phyloP scores from a whole-genome alignment of 1,140 invertebrate species.

The Platyura marginata region DNA sequence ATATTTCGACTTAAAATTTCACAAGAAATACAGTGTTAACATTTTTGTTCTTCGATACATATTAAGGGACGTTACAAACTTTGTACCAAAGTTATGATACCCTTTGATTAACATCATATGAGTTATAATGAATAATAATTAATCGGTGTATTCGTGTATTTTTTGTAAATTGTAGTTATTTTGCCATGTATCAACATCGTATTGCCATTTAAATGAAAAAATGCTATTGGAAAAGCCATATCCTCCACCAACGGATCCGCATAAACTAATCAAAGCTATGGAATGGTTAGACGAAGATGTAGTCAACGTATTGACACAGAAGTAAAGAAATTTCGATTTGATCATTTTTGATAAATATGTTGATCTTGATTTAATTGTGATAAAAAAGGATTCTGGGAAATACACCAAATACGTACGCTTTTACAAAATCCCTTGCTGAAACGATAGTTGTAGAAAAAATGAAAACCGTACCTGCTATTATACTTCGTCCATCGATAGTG shows the following conservation, averaged over 20 bases:
- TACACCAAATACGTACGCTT: conserved; percentile 81
- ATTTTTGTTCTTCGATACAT: too few relatives aligned
- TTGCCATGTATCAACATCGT: conserved; percentile 39
- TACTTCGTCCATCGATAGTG: conserved; percentile 79
- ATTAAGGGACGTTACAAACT: too few relatives aligned
- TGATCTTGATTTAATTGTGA: neutral
- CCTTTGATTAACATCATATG: too few relatives aligned
- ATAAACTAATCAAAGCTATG: conserved; percentile 71
- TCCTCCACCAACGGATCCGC: conserved; percentile 69
- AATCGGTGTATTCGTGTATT: too few relatives aligned
- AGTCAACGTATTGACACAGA: conserved; percentile 48
- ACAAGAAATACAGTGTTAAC: too few relatives aligned
- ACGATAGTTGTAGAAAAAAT: conserved; percentile 58
- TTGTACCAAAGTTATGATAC: too few relatives aligned
- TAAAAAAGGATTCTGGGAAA: conserved; percentile 47
- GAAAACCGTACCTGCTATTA: conserved; percentile 55
- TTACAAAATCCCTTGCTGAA: conserved; percentile 78
- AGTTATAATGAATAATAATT: too few relatives aligned
- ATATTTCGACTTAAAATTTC: too few relatives aligned
- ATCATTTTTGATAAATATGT: neutral
- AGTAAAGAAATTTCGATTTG: conserved; percentile 24
- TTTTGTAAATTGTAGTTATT: conserved; percentile 24
- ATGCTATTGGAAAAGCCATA: conserved; percentile 54
- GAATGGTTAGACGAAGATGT: conserved; percentile 74
- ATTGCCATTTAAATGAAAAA: conserved; percentile 42